Evolutionary conservation across 2,113 vertebrate genomes (phyloP).

Genomic region (Pollachius pollachius): DNA sequence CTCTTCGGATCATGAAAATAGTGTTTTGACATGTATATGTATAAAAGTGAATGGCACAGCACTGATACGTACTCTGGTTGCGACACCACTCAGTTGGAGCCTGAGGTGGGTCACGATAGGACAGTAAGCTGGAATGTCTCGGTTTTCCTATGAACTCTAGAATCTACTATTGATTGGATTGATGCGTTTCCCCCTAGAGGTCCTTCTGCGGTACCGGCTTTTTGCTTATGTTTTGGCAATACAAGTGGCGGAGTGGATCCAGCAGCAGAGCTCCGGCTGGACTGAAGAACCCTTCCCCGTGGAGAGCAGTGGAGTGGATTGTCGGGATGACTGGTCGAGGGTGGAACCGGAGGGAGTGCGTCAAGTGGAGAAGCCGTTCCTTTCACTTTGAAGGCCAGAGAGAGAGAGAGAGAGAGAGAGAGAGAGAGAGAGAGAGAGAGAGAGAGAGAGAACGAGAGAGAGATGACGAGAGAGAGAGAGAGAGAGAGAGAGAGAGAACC

Average conservation of each 20-base stretch:
- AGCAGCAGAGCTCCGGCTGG: conserved; percentile 49
- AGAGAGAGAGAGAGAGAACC: no score
- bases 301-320: conserved; percentile 52
- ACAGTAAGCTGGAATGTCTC: conserved; percentile 1
- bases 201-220: conserved; percentile 8
- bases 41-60: conserved; percentile 49
- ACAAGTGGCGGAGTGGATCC: conserved; percentile 53
- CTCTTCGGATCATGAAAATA: conserved; percentile 39
- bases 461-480: no score
- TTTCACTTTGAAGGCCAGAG: conserved; percentile 57
- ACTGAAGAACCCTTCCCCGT: conserved; percentile 19
- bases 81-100: conserved; percentile 31
- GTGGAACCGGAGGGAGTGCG: conserved; percentile 24
- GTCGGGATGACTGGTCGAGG: conserved; percentile 60
- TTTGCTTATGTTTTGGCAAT: conserved; percentile 53
- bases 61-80: conserved; percentile 43
- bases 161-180: background rate
- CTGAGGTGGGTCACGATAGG: conserved; percentile 12
- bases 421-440: background rate
- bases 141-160: background rate
- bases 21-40: conserved; percentile 51
- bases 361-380: conserved; percentile 9
- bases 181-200: background rate
- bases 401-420: background rate
- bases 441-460: no score